phyloP scores from a whole-genome alignment of 2,113 vertebrate genomes.

The Planiliza haematocheilus region DNA sequence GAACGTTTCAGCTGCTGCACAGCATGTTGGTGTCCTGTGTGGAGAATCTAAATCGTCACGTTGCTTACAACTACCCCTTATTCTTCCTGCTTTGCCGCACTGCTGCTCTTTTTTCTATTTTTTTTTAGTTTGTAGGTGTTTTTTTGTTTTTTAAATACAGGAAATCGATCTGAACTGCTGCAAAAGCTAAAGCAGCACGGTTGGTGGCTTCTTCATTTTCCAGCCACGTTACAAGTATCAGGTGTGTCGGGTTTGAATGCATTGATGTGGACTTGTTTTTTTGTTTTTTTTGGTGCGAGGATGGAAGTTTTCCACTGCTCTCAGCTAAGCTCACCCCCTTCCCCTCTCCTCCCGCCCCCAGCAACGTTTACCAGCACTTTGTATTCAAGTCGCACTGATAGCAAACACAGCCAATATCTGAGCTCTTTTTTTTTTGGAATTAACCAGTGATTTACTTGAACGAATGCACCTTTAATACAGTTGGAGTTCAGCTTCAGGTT shows the following conservation, averaged over 20 bases:
- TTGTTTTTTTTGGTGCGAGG: neutral
- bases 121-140: no score
- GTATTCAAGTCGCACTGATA: conserved; percentile 12
- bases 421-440: conserved; percentile 4
- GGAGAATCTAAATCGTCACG: neutral
- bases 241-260: conserved; percentile 5
- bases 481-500: conserved; percentile 47
- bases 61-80: conserved; percentile 3
- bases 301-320: conserved; percentile 21
- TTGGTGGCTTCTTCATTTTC: neutral
- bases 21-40: conserved; percentile 24
- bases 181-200: neutral
- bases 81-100: conserved; percentile 30
- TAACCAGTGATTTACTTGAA: neutral
- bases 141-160: no score
- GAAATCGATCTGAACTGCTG: neutral
- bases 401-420: conserved; percentile 9
- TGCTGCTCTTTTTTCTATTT: neutral
- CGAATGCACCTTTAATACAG: conserved; percentile 38
- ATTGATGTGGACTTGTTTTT: conserved; percentile 5
- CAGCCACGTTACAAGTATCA: conserved; percentile 9
- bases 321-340: neutral
- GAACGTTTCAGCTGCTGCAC: neutral
- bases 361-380: conserved; percentile 28
- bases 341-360: no score